A percentile compares a stretch with the other conserved stretches of the same genome.
Evolutionary conservation across 2,888 invertebrate species (phyloP).

Genomic region (Tanytarsus gracilentus): DNA sequence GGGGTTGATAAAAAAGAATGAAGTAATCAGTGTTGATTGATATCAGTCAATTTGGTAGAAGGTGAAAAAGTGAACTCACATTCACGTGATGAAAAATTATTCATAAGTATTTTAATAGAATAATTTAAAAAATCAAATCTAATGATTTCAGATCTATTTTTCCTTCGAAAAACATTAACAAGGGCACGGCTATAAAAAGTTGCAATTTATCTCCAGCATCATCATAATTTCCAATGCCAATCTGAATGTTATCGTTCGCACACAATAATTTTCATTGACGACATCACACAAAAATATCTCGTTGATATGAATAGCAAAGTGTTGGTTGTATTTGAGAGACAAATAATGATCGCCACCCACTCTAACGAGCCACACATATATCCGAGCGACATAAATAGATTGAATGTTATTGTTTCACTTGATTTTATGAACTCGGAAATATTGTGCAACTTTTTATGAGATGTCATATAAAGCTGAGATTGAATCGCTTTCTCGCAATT

Average conservation of each 20-base stretch:
- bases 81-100: background rate
- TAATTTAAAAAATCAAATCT: no score
- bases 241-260: no score
- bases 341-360: conserved; percentile 1
- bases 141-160: no score
- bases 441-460: background rate
- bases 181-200: background rate
- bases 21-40: conserved; percentile 16
- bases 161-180: background rate
- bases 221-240: no score
- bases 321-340: background rate
- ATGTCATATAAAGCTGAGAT: background rate
- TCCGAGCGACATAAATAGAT: background rate
- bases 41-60: background rate
- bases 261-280: background rate
- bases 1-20: conserved; percentile 9
- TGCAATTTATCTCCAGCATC: no score
- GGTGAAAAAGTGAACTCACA: background rate
- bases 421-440: background rate
- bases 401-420: conserved; percentile 1
- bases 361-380: no score
- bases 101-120: no score
- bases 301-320: background rate
- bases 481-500: no score
- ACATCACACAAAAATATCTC: background rate